Conservation (phyloP, 2,888 invertebrate genomes). For the Apeira syringaria region DNA sequence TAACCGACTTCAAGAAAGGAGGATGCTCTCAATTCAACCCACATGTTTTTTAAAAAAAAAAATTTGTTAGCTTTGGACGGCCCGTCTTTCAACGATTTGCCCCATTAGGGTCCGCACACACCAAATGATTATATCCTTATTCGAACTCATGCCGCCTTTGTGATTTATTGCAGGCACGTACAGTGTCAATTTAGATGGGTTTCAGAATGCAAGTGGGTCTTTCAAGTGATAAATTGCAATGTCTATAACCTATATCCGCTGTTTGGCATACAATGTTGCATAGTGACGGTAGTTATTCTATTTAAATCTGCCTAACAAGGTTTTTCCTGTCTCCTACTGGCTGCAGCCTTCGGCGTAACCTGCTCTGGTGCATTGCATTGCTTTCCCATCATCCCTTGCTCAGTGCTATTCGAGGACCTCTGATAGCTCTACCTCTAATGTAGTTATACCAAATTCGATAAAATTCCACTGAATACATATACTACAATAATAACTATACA, state of each 20-base stretch:
- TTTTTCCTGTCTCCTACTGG: conserved; percentile 3
- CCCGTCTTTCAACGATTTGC: conserved; percentile 37
- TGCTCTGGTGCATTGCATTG: no score
- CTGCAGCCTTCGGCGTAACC: no score
- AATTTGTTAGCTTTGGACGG: no score
- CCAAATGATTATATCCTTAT: conserved; percentile 64
- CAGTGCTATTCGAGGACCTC: no score
- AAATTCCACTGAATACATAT: no score
- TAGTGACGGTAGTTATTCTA: conserved; percentile 1
- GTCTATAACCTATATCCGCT: not conserved
- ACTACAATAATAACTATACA: no score
- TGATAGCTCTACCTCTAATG: no score
- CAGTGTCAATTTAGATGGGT: conserved; percentile 2
- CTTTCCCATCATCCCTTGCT: no score
- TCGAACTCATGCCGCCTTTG: conserved; percentile 27
- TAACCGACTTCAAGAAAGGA: no score
- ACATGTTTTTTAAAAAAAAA: no score
- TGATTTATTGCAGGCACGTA: conserved; percentile 7
- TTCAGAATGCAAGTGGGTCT: conserved; percentile 4
- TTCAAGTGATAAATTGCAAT: conserved; percentile 10
- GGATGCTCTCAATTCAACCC: no score
- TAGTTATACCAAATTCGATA: no score
- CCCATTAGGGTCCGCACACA: conserved; percentile 45
- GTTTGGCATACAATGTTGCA: conserved; percentile 3
- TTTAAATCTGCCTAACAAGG: not conserved